Conservation (phyloP, 2,113 vertebrate genomes). For the Atrichornis clamosus region DNA sequence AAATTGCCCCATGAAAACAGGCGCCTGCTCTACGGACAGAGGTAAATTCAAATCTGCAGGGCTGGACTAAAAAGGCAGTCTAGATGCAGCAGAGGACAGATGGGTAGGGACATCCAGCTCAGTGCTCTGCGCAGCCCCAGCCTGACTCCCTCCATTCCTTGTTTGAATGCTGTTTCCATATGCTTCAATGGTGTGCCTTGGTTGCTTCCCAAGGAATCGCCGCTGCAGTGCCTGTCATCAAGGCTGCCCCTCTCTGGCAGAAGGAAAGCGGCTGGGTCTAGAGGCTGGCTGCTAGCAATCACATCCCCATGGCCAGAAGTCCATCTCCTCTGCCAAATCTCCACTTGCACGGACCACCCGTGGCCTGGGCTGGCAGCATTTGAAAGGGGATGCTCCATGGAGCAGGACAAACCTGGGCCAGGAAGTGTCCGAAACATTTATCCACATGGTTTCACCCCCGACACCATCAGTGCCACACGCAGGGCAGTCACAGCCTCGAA, state of each 20-base stretch:
- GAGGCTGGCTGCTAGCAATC: background rate
- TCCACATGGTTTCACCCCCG: rapidly evolving
- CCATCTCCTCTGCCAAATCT: background rate
- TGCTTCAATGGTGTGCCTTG: background rate
- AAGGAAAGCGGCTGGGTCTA: rapidly evolving
- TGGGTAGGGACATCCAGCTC: background rate
- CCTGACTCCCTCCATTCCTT: background rate
- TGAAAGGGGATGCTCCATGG: background rate
- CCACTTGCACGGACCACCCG: too few species aligned
- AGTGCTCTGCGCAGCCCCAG: rapidly evolving
- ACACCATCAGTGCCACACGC: rapidly evolving
- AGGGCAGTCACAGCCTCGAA: background rate
- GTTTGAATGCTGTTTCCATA: background rate
- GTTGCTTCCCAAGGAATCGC: rapidly evolving
- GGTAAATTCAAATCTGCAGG: background rate
- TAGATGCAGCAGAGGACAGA: background rate
- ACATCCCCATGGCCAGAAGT: background rate
- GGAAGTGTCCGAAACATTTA: background rate
- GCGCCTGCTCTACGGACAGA: background rate
- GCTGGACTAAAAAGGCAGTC: background rate
- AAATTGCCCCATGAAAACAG: background rate
- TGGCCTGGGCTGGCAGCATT: background rate
- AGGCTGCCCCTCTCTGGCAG: background rate
- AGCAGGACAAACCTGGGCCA: background rate
- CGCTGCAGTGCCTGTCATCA: rapidly evolving